Percentiles rank a stretch among this genome's conserved stretches.
These are phyloP conservation scores for Orycteropus afer DNA, from an alignment of 2,113 vertebrate genomes.

Conservation along the genomic window DNA sequence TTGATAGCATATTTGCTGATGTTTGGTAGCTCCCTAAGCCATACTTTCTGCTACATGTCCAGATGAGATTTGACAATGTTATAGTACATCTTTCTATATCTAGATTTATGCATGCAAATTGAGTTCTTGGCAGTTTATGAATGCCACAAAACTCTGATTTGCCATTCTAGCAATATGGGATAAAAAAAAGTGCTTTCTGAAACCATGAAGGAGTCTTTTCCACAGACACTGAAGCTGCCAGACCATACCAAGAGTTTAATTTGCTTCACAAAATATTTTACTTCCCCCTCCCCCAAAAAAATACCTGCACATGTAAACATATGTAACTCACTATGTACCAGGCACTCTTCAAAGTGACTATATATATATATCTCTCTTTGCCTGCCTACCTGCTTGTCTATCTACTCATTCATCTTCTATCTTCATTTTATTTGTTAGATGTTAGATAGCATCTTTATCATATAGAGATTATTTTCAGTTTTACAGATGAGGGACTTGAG, in stretches of 20 bases:
- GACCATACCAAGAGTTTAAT: background rate
- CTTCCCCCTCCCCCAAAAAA: background rate
- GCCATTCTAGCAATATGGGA: background rate
- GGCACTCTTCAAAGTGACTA: background rate
- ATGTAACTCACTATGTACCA: background rate
- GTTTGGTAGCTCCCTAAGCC: slow-evolving; percentile 37
- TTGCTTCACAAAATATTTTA: background rate
- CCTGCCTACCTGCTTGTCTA: background rate
- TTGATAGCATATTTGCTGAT: slow-evolving; percentile 63
- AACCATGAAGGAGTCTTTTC: background rate
- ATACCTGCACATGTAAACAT: background rate
- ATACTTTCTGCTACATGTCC: slow-evolving; percentile 14
- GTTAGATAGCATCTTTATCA: background rate
- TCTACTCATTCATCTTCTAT: background rate
- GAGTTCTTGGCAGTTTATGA: background rate
- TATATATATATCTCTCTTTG: background rate
- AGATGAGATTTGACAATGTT: slow-evolving; percentile 54
- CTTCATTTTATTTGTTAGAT: background rate
- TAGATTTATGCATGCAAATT: slow-evolving; percentile 56
- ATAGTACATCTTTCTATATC: slow-evolving; percentile 7
- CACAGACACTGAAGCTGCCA: background rate
- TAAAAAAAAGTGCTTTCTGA: background rate
- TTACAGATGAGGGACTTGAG: background rate
- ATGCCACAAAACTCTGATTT: background rate
- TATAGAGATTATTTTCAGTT: background rate